Percentiles rank a stretch among this genome's conserved stretches.
Evolutionary conservation across 2,888 invertebrate genomes (phyloP).

Genomic region (Philereme vetulata): DNA sequence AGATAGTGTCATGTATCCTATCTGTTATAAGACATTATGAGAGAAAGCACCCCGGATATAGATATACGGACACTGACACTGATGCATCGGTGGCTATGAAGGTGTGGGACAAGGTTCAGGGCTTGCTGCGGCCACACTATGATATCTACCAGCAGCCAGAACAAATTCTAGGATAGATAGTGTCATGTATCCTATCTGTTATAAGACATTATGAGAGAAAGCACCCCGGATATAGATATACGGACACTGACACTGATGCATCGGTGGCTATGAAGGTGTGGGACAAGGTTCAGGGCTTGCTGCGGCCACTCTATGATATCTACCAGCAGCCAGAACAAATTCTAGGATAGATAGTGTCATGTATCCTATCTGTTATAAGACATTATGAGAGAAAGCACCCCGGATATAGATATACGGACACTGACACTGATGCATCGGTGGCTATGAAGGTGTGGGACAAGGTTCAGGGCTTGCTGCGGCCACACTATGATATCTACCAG

Average conservation of each 20-base stretch:
- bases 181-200: constrained; percentile 34
- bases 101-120: constrained; percentile 56
- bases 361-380: constrained; percentile 46
- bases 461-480: constrained; percentile 41
- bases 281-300: constrained; percentile 50
- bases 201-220: constrained; percentile 63
- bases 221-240: constrained; percentile 58
- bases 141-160: constrained; percentile 37
- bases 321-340: constrained; percentile 41
- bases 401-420: constrained; percentile 47
- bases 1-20: background rate
- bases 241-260: constrained; percentile 58
- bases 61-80: constrained; percentile 52
- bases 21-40: constrained; percentile 61
- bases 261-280: constrained; percentile 58
- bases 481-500: constrained; percentile 29
- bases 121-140: constrained; percentile 35
- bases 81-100: constrained; percentile 62
- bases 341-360: constrained; percentile 16
- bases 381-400: constrained; percentile 70
- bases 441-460: constrained; percentile 60
- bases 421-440: constrained; percentile 62
- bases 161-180: constrained; percentile 32
- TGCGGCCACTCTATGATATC: constrained; percentile 31
- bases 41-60: constrained; percentile 61